phyloP scores from a whole-genome alignment of 2,797 vertebrate species.

The Acestrorhynchus altus region DNA sequence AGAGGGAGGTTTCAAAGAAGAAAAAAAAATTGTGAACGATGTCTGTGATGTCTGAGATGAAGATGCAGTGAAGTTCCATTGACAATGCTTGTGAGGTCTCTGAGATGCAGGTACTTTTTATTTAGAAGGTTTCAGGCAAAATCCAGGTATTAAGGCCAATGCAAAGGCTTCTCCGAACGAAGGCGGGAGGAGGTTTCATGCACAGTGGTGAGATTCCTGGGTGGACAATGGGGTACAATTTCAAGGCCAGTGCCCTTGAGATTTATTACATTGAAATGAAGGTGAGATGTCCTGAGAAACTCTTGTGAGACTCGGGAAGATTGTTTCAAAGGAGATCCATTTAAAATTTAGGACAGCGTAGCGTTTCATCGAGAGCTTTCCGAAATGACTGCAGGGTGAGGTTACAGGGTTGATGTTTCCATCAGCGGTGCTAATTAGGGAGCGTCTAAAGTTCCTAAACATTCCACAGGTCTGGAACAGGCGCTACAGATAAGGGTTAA shows the following conservation, averaged over 20 bases:
- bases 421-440: slow-evolving; percentile 14
- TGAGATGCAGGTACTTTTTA: background rate
- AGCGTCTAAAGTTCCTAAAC: slow-evolving; percentile 19
- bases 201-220: background rate
- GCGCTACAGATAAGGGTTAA: background rate
- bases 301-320: too few relatives aligned
- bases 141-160: too few relatives aligned
- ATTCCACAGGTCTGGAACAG: background rate
- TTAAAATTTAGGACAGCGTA: too few relatives aligned
- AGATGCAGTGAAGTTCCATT: background rate
- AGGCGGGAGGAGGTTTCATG: background rate
- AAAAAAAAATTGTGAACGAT: too few relatives aligned
- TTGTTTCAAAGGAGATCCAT: too few relatives aligned
- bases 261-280: too few relatives aligned
- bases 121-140: too few relatives aligned
- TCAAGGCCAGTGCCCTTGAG: background rate
- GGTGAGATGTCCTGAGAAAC: too few relatives aligned
- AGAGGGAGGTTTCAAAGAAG: background rate
- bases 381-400: background rate
- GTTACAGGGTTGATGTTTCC: background rate
- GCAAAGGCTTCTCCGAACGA: too few relatives aligned
- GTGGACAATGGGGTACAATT: background rate
- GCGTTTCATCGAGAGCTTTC: background rate
- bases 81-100: background rate
- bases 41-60: background rate